phyloP scores from a whole-genome alignment of 2,113 vertebrate species.

The Tenebrosternarchus preto region DNA sequence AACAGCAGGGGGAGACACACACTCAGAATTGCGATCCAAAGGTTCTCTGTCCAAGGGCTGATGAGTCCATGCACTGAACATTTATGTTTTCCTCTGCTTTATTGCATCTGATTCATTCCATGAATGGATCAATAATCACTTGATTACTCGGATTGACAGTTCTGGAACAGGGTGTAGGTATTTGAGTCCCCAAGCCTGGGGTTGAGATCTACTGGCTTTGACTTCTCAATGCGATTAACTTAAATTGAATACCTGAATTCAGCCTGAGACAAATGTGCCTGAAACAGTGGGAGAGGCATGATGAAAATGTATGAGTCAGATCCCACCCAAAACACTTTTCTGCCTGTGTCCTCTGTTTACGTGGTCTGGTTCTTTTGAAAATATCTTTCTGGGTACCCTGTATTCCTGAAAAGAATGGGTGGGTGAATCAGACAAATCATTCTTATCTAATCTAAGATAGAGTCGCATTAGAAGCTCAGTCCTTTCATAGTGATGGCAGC shows the following conservation, averaged over 20 bases:
- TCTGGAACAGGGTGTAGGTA: background rate
- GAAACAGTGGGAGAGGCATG: too few relatives aligned
- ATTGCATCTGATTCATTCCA: background rate
- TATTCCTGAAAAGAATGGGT: background rate
- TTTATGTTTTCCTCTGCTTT: constrained; percentile 4
- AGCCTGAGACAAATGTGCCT: background rate
- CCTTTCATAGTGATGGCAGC: background rate
- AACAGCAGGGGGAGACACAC: constrained; percentile 47
- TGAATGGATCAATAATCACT: background rate
- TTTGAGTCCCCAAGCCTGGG: background rate
- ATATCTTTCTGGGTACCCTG: background rate
- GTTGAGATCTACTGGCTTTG: background rate
- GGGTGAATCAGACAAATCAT: background rate
- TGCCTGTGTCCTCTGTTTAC: background rate
- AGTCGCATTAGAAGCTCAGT: background rate
- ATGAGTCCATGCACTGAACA: background rate
- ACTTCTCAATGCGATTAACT: background rate
- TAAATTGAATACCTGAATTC: background rate
- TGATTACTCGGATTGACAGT: background rate
- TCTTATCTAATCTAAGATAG: background rate
- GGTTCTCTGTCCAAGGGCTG: background rate
- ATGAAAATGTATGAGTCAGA: too few relatives aligned
- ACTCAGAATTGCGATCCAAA: constrained; percentile 19
- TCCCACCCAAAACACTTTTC: background rate
- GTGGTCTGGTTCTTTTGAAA: background rate